Evolutionary conservation across 1,140 invertebrate species (phyloP), one percentile per base, ranked within the genome.

Genomic region (Cotesia vestalis): DNA sequence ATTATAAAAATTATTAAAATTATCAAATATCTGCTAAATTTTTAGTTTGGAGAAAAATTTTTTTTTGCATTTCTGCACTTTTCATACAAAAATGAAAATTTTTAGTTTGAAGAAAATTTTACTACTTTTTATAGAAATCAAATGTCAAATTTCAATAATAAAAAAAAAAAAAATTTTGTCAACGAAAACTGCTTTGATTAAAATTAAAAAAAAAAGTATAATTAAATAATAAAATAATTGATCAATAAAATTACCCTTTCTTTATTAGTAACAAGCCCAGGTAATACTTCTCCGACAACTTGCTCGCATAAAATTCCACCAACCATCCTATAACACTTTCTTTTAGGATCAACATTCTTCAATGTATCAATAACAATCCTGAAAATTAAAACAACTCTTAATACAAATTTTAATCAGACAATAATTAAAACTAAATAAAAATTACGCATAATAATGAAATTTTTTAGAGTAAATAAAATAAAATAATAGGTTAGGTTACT

Each of bases 351-450:
- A 3, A 97, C 92, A 66, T 92, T 92, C 86, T 96, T 93, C 57
- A 99, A 86, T 35, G 96, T 97, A 77, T 98, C 96, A 78, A 98
- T 94, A 6, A 99, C 97, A 80, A 98, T 92, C 86, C 97, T 98
- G 86, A 77, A 78, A 79, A 78, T 61, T 8, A 71, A 35, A 68
- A 71, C 61, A 73, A 66, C 60, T 69, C 11, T 59, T 59, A n/a
- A 71, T 35, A 64, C 1, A 17, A 17, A 1, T 17, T 1, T 17
- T 17, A 17, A 17, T 73, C 14, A 75, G 51, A 27, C 27, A 66
- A 70, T 75, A 38, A 34, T 17, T 35, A 8, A 34, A 55, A 2
- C 6, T 5, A 38, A 27, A 51, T 61, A 14, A 34, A 4, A 60
- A 51, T 64, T 57, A 20, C 59, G 35, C 63, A 4, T 52, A 51